These are phyloP conservation scores for Cheilosia urbana DNA, from an alignment of 2,888 invertebrate genomes.

Conservation along the genomic window DNA sequence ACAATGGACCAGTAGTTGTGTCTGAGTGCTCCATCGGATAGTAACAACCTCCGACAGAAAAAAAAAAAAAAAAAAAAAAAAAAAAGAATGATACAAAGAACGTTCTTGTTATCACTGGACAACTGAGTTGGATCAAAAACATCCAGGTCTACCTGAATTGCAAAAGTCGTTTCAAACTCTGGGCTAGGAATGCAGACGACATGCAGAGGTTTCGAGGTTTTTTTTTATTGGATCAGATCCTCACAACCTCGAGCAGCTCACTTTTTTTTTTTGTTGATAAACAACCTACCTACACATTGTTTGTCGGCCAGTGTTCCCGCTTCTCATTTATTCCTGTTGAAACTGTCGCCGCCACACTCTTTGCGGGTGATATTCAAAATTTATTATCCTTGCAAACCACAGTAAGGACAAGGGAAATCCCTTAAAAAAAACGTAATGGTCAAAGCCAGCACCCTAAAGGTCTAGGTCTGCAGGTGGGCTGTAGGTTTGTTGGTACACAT, in stretches of 20 bases:
- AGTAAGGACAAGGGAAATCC: neutral
- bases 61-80: too few species aligned
- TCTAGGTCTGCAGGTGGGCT: constrained; percentile 55
- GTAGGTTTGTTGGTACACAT: constrained; percentile 6
- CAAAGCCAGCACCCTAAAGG: constrained; percentile 38
- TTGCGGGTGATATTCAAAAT: constrained; percentile 64
- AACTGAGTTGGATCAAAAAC: too few species aligned
- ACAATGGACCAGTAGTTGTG: too few species aligned
- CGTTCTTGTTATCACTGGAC: too few species aligned
- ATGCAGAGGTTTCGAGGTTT: too few species aligned
- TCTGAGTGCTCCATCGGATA: too few species aligned
- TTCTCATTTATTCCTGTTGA: constrained; percentile 37
- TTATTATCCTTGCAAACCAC: constrained; percentile 58
- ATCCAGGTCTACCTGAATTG: too few species aligned
- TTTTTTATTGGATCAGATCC: too few species aligned
- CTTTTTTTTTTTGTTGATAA: neutral
- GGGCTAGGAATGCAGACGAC: too few species aligned
- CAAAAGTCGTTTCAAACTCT: too few species aligned
- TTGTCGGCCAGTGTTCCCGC: neutral
- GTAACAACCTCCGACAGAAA: too few species aligned
- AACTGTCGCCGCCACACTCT: constrained; percentile 44
- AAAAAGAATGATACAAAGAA: too few species aligned
- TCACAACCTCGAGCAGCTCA: neutral
- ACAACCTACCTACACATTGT: neutral
- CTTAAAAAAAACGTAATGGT: neutral